phyloP scores from a whole-genome alignment of 2,888 invertebrate genomes.

The Itoplectis maculator region DNA sequence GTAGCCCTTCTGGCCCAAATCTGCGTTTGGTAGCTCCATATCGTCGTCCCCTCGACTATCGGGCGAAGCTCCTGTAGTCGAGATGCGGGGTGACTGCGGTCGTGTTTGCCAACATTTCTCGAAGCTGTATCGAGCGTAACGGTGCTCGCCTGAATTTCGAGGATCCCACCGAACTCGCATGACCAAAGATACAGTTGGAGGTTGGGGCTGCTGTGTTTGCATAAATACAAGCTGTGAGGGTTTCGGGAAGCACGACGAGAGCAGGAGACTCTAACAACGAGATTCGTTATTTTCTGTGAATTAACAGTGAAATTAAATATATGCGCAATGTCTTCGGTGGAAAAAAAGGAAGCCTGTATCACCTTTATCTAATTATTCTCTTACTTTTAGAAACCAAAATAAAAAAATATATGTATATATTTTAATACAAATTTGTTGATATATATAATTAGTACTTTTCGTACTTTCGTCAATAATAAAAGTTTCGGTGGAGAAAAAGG shows the following conservation, averaged over 20 bases:
- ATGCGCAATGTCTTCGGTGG: too few species aligned
- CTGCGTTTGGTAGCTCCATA: constrained; percentile 53
- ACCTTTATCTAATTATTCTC: too few species aligned
- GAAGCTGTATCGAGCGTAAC: constrained; percentile 42
- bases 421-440: too few species aligned
- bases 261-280: not conserved
- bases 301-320: too few species aligned
- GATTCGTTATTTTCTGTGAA: too few species aligned
- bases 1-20: constrained; percentile 37
- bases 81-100: constrained; percentile 59
- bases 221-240: not conserved
- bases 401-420: too few species aligned
- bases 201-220: not conserved
- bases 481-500: too few species aligned
- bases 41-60: constrained; percentile 39
- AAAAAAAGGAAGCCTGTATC: too few species aligned
- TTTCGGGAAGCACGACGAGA: not conserved
- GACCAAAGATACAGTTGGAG: constrained; percentile 13
- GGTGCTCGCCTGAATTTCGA: constrained; percentile 24
- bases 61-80: constrained; percentile 23
- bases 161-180: constrained; percentile 23
- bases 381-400: too few species aligned
- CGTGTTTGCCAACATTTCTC: constrained; percentile 54
- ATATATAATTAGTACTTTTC: too few species aligned
- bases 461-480: too few species aligned